Percentiles rank a stretch among this genome's conserved stretches.
phyloP scores from a whole-genome alignment of 2,797 vertebrate genomes.

The Tadarida brasiliensis region DNA sequence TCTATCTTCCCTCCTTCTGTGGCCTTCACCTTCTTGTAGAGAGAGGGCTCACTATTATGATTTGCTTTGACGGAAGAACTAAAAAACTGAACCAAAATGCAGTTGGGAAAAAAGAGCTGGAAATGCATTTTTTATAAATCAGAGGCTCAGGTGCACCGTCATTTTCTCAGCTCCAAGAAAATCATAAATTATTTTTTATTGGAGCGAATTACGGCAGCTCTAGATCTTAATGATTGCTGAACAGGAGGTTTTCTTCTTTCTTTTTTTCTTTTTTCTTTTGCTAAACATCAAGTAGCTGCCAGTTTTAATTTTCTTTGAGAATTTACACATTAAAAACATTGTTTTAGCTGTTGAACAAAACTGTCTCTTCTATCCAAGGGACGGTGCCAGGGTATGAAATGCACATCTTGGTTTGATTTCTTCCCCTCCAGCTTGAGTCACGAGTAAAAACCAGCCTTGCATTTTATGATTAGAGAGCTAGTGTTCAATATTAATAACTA shows the following conservation, averaged over 20 bases:
- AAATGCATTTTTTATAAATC: constrained; percentile 76
- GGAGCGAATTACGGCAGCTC: constrained; percentile 53
- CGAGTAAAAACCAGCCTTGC: constrained; percentile 48
- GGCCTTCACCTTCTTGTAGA: background rate
- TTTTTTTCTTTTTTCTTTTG: background rate
- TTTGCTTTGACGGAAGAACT: constrained; percentile 57
- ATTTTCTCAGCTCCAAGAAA: constrained; percentile 69
- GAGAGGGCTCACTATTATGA: constrained; percentile 35
- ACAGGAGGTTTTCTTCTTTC: constrained; percentile 3
- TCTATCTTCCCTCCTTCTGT: background rate
- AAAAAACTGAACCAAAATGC: constrained; percentile 68
- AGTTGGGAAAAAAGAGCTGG: constrained; percentile 52
- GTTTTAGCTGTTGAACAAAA: constrained; percentile 76
- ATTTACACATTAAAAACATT: constrained; percentile 79
- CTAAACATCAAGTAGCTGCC: constrained; percentile 66
- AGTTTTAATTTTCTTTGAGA: constrained; percentile 80
- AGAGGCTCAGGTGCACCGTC: constrained; percentile 55
- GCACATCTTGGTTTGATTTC: constrained; percentile 72
- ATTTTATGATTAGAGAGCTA: constrained; percentile 69
- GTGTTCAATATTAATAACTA: constrained; percentile 74
- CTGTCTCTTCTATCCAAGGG: constrained; percentile 58
- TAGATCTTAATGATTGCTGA: constrained; percentile 75
- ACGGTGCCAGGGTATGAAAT: constrained; percentile 11
- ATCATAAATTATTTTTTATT: constrained; percentile 81
- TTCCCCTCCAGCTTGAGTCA: constrained; percentile 51